Conservation (phyloP, 2,113 vertebrate species). For the Sinocyclocheilus anshuiensis region DNA sequence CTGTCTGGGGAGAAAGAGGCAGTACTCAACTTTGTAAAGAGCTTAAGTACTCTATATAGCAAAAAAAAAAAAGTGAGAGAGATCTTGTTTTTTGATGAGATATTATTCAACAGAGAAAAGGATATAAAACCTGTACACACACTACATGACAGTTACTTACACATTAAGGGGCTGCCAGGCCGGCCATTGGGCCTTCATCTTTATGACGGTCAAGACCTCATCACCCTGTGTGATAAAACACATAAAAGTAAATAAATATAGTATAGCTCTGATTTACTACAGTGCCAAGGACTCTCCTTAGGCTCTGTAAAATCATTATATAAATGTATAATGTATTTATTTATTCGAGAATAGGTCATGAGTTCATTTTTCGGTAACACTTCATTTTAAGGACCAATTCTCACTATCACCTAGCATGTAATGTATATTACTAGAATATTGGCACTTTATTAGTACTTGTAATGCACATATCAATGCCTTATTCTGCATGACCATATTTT, state of each 20-base stretch:
- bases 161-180: slow-evolving; percentile 97
- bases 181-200: slow-evolving; percentile 99
- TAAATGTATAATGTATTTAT: no score
- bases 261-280: background rate
- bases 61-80: no score
- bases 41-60: background rate
- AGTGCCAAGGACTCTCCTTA: background rate
- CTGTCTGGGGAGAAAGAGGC: background rate
- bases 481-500: no score
- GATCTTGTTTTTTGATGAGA: background rate
- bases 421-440: no score
- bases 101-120: background rate
- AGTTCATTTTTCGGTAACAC: no score
- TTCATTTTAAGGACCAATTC: no score
- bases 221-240: slow-evolving; percentile 83
- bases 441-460: no score
- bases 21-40: background rate
- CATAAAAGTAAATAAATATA: background rate
- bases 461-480: no score
- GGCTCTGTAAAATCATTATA: background rate
- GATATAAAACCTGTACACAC: slow-evolving; percentile 11
- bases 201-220: slow-evolving; percentile 97
- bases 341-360: no score
- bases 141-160: slow-evolving; percentile 79
- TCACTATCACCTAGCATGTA: no score